Evolutionary conservation across 2,888 invertebrate species (phyloP).

Genomic region (Ctena decussata): DNA sequence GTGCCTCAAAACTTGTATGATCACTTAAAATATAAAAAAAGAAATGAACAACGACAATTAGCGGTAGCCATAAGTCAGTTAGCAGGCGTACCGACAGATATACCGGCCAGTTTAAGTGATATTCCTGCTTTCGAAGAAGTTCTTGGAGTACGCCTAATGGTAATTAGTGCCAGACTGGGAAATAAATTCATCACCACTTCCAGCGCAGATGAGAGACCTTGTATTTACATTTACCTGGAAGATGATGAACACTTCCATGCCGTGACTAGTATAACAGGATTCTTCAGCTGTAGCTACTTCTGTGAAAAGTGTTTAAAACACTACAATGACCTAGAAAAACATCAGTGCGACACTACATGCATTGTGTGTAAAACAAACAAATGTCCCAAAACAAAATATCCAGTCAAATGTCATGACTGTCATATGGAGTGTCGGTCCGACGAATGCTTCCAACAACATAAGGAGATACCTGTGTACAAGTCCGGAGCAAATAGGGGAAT

Average conservation of each 20-base stretch:
- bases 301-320: slow-evolving; percentile 12
- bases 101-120: slow-evolving; percentile 28
- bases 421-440: slow-evolving; percentile 38
- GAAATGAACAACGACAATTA: background rate
- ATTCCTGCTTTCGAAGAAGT: slow-evolving; percentile 21
- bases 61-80: background rate
- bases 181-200: slow-evolving; percentile 50
- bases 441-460: too few species aligned
- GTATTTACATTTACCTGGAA: too few species aligned
- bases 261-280: too few species aligned
- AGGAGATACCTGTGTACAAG: slow-evolving; percentile 11
- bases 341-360: too few species aligned
- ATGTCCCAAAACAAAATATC: slow-evolving; percentile 19
- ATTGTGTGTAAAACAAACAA: slow-evolving; percentile 27
- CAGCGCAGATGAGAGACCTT: too few species aligned
- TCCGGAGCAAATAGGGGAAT: slow-evolving; percentile 20
- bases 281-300: slow-evolving; percentile 37
- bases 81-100: slow-evolving; percentile 8
- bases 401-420: slow-evolving; percentile 23
- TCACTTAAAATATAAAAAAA: slow-evolving; percentile 2
- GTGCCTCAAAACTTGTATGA: slow-evolving; percentile 33
- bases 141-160: slow-evolving; percentile 47
- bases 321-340: too few species aligned
- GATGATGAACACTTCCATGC: too few species aligned
- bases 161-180: slow-evolving; percentile 50